phyloP scores from a whole-genome alignment of 1,140 invertebrate species.

The Chrysomallon squamiferum region DNA sequence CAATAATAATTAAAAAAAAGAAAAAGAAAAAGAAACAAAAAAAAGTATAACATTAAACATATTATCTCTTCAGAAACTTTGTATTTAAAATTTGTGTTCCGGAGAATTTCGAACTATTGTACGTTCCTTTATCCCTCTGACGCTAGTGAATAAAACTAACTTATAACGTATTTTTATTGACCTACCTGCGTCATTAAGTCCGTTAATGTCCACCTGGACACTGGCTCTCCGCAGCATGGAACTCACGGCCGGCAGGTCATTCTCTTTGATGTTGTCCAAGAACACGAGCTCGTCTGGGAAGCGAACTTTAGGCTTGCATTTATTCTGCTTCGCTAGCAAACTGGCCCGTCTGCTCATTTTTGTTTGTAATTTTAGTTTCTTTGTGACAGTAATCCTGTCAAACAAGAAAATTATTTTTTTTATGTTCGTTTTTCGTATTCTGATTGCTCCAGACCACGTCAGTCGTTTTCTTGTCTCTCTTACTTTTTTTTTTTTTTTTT shows the following conservation, averaged over 20 bases:
- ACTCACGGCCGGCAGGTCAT: slow-evolving; percentile 55
- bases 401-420: slow-evolving; percentile 26
- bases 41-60: too few relatives aligned
- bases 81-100: too few relatives aligned
- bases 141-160: too few relatives aligned
- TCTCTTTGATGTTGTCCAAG: slow-evolving; percentile 61
- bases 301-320: slow-evolving; percentile 51
- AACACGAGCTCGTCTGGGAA: slow-evolving; percentile 63
- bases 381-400: slow-evolving; percentile 7
- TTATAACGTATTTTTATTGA: too few relatives aligned
- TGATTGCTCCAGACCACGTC: background rate
- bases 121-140: too few relatives aligned
- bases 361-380: too few relatives aligned
- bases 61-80: too few relatives aligned
- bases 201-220: slow-evolving; percentile 59
- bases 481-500: too few relatives aligned
- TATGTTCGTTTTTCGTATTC: background rate
- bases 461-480: too few relatives aligned
- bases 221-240: slow-evolving; percentile 59
- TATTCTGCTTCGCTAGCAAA: slow-evolving; percentile 56
- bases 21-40: too few relatives aligned
- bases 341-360: slow-evolving; percentile 59
- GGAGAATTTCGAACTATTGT: too few relatives aligned
- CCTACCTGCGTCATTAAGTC: slow-evolving; percentile 56
- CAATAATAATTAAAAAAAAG: too few relatives aligned